These are phyloP conservation scores for Smutsia gigantea DNA, from an alignment of 2,797 vertebrate species.

Conservation along the genomic window DNA sequence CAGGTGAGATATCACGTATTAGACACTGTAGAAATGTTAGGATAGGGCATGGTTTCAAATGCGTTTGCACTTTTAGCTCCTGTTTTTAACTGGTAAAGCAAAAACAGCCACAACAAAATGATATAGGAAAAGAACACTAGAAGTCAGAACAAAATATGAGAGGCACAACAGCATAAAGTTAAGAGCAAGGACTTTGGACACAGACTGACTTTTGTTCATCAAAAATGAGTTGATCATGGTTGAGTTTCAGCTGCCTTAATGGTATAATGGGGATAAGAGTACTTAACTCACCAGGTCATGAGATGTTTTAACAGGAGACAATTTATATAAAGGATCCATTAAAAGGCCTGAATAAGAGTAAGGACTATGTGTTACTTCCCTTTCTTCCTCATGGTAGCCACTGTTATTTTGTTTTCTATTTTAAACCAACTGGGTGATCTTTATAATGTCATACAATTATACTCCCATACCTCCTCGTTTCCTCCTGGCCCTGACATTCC, in stretches of 20 bases:
- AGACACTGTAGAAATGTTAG: neutral
- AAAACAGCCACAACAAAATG: slow-evolving; percentile 37
- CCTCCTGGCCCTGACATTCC: neutral
- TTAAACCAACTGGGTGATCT: neutral
- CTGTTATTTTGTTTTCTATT: neutral
- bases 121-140: neutral
- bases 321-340: neutral
- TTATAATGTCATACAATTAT: neutral
- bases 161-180: neutral
- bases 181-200: neutral
- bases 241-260: neutral
- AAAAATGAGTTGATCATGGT: neutral
- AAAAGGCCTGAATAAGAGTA: neutral
- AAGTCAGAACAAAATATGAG: neutral
- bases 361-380: neutral
- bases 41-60: neutral
- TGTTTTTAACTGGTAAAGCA: slow-evolving; percentile 61
- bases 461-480: neutral
- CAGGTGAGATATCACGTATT: slow-evolving; percentile 30
- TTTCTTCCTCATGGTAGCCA: neutral
- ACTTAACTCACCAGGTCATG: neutral
- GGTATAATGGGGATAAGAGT: neutral
- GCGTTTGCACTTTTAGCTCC: slow-evolving; percentile 27
- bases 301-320: neutral
- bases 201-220: neutral